A percentile compares a stretch with the other conserved stretches of the same genome.
Conservation (phyloP, 2,888 invertebrate genomes). For the Epiblema foenella region DNA sequence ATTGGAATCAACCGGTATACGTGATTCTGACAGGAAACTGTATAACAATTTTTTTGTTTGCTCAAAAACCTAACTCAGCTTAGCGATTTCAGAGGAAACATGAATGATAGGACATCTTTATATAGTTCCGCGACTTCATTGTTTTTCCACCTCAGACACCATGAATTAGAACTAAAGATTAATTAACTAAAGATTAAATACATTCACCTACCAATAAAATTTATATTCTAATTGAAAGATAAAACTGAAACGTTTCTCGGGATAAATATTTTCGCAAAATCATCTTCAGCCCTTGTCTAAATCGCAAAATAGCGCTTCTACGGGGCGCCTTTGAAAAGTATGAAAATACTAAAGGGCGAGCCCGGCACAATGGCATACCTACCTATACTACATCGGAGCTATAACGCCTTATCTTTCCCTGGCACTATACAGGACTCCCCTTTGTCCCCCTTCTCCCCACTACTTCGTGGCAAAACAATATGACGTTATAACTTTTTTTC, state of each 20-base stretch:
- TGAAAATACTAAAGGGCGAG: constrained; percentile 69
- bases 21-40: not conserved
- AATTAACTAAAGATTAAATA: not conserved
- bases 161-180: not conserved
- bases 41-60: not conserved
- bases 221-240: not conserved
- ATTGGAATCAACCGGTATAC: not conserved
- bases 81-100: no score
- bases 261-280: constrained; percentile 37
- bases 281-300: constrained; percentile 38
- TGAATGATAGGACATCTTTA: no score
- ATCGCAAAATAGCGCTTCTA: constrained; percentile 52
- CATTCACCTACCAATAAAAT: not conserved
- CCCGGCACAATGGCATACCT: constrained; percentile 64
- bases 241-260: constrained; percentile 5
- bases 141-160: not conserved
- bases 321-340: constrained; percentile 67
- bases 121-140: not conserved
- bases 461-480: constrained; percentile 83
- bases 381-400: constrained; percentile 63
- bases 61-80: not conserved
- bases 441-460: constrained; percentile 57
- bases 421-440: constrained; percentile 75
- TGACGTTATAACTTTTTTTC: constrained; percentile 84
- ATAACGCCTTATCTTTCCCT: constrained; percentile 78